Evolutionary conservation across 1,140 invertebrate genomes (phyloP).

Genomic region (Paralvinella palmiformis): DNA sequence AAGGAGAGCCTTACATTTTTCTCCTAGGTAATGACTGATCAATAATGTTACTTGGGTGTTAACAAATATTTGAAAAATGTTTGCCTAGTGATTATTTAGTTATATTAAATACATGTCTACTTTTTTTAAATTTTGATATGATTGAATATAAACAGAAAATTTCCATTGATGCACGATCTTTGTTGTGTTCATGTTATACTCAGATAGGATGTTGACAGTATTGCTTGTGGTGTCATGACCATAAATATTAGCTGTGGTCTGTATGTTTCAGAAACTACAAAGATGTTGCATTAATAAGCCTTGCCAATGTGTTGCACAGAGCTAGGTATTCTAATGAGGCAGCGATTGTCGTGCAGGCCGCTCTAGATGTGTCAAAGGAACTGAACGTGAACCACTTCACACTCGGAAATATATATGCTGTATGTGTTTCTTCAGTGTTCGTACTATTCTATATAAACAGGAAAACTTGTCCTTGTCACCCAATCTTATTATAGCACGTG

Average conservation of each 20-base stretch:
- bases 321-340: constrained; percentile 69
- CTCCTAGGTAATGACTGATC: constrained; percentile 59
- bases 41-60: neutral
- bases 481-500: no score
- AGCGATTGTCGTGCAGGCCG: constrained; percentile 69
- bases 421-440: constrained; percentile 32
- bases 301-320: constrained; percentile 76
- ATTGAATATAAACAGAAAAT: neutral
- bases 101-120: no score
- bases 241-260: no score
- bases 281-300: constrained; percentile 71
- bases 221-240: no score
- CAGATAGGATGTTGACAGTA: neutral
- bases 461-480: neutral
- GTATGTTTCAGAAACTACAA: constrained; percentile 60
- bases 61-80: no score
- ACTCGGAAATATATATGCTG: constrained; percentile 70
- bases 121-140: no score
- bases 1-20: constrained; percentile 68
- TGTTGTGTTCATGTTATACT: neutral
- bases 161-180: neutral
- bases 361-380: constrained; percentile 69
- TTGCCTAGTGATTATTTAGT: no score
- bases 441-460: neutral
- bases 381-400: constrained; percentile 70